Base-by-base conservation (phyloP, 2,113 vertebrate genomes). In the Scatophagus argus region DNA sequence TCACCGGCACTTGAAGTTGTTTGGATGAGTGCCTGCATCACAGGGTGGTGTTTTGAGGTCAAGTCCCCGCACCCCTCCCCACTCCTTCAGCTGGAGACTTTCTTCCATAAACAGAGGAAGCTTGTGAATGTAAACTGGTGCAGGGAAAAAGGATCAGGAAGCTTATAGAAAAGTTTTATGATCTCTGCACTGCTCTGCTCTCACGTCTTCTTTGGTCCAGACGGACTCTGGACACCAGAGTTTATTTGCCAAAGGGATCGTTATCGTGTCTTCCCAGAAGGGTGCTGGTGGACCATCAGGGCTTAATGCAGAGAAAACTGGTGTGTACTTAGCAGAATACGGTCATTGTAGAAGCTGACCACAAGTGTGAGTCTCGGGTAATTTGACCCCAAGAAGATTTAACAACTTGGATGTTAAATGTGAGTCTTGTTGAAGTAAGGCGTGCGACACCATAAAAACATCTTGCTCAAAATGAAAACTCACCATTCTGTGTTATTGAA, bases 101-200 rank as follows among this genome's bases (percentile, higher is more conserved):
- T 84, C 73, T 70, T 79, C 81, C 77, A 61, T 89, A 88, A 92
- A 92, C 84, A 79, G 64, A 68, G 80, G 81, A 86, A 86, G 79
- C 58, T 61, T 11, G 59, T 74, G 41, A 81, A 65, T 86, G 87
- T 90, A 85, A 90, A 87, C 85, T 43, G 10, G 38, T 21, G 10
- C 46, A 23, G 32, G 55, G 58, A 77, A 66, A 55, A 74, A 43
- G 19, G 29, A 68, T 32, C 49, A 71, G 32, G 83, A 75, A 82
- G 3, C 49, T 60, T n/a, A 47, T 43, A 41, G 58, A 55, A 39
- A 34, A 0, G 7, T n/a, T 61, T 66, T 38, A 21, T 13, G 29
- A 21, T 31, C 17, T 70, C 66, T 60, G 8, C 0, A 2, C 44
- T 8, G 27, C 41, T 67, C 38, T 43, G 47, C 32, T 73, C 10